These are phyloP conservation scores for Heliconius ethilla DNA, from an alignment of 2,888 invertebrate genomes.

Conservation along the genomic window DNA sequence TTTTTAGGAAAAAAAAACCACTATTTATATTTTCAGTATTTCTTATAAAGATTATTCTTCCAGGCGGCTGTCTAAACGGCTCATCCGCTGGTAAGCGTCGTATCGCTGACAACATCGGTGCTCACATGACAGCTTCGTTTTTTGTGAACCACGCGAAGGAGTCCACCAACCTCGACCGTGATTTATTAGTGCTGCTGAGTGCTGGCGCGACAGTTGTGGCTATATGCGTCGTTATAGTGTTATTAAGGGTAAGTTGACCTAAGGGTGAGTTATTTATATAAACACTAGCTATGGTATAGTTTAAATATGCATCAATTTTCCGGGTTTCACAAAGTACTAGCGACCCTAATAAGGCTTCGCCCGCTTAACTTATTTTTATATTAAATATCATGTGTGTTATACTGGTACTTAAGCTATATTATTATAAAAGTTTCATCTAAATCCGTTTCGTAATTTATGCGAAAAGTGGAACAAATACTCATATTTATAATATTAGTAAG, in stretches of 20 bases:
- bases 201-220: conserved; percentile 57
- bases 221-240: conserved; percentile 56
- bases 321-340: too few species aligned
- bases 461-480: too few species aligned
- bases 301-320: too few species aligned
- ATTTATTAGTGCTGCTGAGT: conserved; percentile 60
- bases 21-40: background rate
- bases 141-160: conserved; percentile 65
- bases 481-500: too few species aligned
- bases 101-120: conserved; percentile 81
- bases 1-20: too few species aligned
- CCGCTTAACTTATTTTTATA: too few species aligned
- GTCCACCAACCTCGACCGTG: conserved; percentile 59
- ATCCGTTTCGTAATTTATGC: too few species aligned
- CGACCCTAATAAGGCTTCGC: too few species aligned
- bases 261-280: background rate
- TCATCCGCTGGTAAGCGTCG: conserved; percentile 88
- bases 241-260: conserved; percentile 60
- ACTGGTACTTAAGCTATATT: too few species aligned
- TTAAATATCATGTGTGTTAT: too few species aligned
- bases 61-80: conserved; percentile 87
- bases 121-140: conserved; percentile 67
- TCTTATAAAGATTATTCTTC: background rate
- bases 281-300: background rate
- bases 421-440: too few species aligned